Evolutionary conservation across 2,797 vertebrate genomes (phyloP), one percentile per base, ranked within the genome.

Genomic region (Hapalemur alaotrensis): DNA sequence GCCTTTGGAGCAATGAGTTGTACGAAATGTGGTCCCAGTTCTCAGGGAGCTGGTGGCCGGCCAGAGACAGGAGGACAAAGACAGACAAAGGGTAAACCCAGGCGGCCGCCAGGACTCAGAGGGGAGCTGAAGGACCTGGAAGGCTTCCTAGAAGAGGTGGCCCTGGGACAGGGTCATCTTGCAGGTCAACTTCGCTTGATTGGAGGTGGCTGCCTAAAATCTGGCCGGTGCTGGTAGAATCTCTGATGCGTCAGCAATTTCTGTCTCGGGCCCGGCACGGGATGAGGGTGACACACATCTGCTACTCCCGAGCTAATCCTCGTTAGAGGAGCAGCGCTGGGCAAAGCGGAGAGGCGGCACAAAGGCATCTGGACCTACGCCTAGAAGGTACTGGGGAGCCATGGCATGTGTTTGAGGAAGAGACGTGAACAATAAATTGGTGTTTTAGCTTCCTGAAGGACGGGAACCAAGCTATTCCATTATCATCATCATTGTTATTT

Each of bases 221-320:
- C 80, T 78, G 73, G 28, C 35, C 46, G 30, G 15, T 22, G 5
- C 10, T 9, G 20, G 28, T 38, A 78, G 86, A 20, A 7, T 95
- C 89, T 79, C 73, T 43, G 89, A 63, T 89, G 4, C 72, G 88
- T 86, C 46, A 97, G 85, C 52, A 52, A 54, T 89, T 93, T 70
- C 95, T 97, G 81, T 30, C 65, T 54, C 2, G 20, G 91, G 30
- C 17, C 17, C 30, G 25, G 67, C 41, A 9, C 4, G 0, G 46
- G 48, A 32, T 3, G 9, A 7, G 38, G 4, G 38, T 8, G 61
- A 7, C 7, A n/a, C 7, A 23, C 1, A 20, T 13, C n/a, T 52
- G 20, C 52, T 67, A 9, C 70, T 81, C 61, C 54, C 63, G 52
- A 38, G 59, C 80, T 88, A 30, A 80, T 41, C 57, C 79, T 88